These are phyloP conservation scores for Andricus quercusramuli DNA, from an alignment of 2,888 invertebrate genomes.

Conservation along the genomic window DNA sequence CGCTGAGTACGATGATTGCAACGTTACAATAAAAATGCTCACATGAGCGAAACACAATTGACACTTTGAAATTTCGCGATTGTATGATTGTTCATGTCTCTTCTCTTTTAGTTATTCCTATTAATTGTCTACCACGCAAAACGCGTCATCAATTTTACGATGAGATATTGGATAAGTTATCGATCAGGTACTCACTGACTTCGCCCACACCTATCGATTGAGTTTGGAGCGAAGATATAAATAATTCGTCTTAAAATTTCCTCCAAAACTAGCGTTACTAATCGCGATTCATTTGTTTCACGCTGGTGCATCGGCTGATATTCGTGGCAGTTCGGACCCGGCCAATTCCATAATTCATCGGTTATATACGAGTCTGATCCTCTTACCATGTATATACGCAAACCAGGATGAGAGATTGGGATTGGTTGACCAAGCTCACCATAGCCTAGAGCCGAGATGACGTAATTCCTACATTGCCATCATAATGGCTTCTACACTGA, in stretches of 20 bases:
- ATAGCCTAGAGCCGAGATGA: slow-evolving; percentile 35
- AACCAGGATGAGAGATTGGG: slow-evolving; percentile 47
- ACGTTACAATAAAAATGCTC: no score
- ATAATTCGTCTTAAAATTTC: background rate
- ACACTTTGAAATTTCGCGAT: no score
- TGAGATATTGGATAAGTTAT: no score
- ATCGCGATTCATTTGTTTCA: background rate
- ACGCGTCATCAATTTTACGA: no score
- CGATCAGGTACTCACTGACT: no score
- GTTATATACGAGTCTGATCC: slow-evolving; percentile 64
- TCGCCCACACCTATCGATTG: no score
- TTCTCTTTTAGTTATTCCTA: no score
- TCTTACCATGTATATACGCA: slow-evolving; percentile 61
- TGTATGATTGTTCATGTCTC: no score
- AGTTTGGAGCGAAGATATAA: no score
- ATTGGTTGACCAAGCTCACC: slow-evolving; percentile 48
- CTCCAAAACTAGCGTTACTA: background rate
- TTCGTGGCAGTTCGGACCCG: slow-evolving; percentile 22
- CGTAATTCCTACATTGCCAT: background rate
- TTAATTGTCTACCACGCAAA: no score
- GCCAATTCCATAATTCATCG: slow-evolving; percentile 62
- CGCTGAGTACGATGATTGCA: no score
- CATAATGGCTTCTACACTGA: background rate
- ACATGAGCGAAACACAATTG: no score
- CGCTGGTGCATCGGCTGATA: background rate